Evolutionary conservation across 2,797 vertebrate species (phyloP), one percentile per base, ranked within the genome.

Genomic region (Neosilurus mollespiculum): DNA sequence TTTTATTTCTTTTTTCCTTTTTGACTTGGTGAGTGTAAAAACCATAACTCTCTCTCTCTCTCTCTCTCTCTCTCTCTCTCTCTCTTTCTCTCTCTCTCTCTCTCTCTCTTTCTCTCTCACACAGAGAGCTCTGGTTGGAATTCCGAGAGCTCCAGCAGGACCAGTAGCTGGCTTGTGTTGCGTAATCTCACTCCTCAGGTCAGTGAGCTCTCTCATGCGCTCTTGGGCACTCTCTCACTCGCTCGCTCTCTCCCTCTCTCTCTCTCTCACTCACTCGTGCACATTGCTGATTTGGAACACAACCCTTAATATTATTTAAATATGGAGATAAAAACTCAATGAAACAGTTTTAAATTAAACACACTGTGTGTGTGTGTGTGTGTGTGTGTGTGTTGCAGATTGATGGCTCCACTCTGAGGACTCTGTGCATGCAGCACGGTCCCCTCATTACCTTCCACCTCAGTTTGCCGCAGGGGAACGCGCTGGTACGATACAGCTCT

Each of bases 161-260:
- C 95, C 92, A 96, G 94, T 87, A 96, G 95, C 92, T 96, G 95
- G 94, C 95, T 96, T 87, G 95, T 96, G 94, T 92, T 96, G 43
- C 95, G 95, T 89, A 96, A 96, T 94, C 95, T 96, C 88, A 96
- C 95, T 90, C 95, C 95, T 94, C 95, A 96, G 95, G 95, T 96
- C 84, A 91, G 94, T 80, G 4, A 2, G 8, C 0, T 93, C 95
- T 94, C 4, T 43, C 30, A 30, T 30, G 30, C 2, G 30, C 30
- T 2, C 30, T 30, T 30, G 30, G 30, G 2, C 30, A 43, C n/a
- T 8, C 8, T 43, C 43, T 43, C 8, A 8, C 43, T 43, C 8
- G 4, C 43, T 4, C 3, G 43, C n/a, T n/a, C n/a, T n/a, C n/a
- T n/a, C n/a, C n/a, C n/a, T n/a, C n/a, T 8, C 8, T 43, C 43